phyloP scores from a whole-genome alignment of 2,888 invertebrate species.

The Hypomecis atomaria region DNA sequence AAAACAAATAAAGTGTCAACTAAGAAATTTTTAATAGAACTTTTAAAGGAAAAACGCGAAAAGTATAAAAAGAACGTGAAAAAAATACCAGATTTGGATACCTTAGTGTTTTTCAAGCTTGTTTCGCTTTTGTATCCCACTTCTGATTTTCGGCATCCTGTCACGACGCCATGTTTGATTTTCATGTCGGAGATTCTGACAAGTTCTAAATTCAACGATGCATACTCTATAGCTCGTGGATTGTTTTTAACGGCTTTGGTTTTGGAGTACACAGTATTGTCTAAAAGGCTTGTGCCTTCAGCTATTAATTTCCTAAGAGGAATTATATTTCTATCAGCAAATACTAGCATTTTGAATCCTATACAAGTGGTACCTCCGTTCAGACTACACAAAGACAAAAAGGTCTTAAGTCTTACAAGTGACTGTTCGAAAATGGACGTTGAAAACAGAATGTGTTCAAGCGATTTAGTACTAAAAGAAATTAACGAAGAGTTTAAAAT shows the following conservation, averaged over 20 bases:
- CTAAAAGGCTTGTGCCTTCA: constrained; percentile 92
- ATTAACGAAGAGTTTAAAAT: constrained; percentile 88
- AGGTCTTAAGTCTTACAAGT: constrained; percentile 84
- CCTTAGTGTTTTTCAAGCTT: constrained; percentile 92
- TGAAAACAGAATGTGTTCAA: constrained; percentile 76
- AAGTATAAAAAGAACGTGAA: constrained; percentile 85
- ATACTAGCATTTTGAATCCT: constrained; percentile 84
- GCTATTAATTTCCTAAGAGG: constrained; percentile 92
- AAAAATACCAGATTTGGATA: constrained; percentile 87
- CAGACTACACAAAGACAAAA: constrained; percentile 80
- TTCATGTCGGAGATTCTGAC: constrained; percentile 93
- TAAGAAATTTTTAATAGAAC: constrained; percentile 87
- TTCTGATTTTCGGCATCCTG: constrained; percentile 95
- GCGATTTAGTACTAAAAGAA: constrained; percentile 82
- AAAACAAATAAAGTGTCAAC: constrained; percentile 89
- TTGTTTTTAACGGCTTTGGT: constrained; percentile 89
- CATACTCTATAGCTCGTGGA: constrained; percentile 90
- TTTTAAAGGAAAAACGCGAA: constrained; percentile 89
- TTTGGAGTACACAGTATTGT: constrained; percentile 91
- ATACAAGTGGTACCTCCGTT: constrained; percentile 89
- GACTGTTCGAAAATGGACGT: constrained; percentile 72
- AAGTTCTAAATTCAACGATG: constrained; percentile 85
- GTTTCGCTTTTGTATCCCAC: constrained; percentile 93
- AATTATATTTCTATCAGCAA: constrained; percentile 88
- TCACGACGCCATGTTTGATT: constrained; percentile 93